phyloP scores from a whole-genome alignment of 2,113 vertebrate genomes.

The Mastomys coucha region DNA sequence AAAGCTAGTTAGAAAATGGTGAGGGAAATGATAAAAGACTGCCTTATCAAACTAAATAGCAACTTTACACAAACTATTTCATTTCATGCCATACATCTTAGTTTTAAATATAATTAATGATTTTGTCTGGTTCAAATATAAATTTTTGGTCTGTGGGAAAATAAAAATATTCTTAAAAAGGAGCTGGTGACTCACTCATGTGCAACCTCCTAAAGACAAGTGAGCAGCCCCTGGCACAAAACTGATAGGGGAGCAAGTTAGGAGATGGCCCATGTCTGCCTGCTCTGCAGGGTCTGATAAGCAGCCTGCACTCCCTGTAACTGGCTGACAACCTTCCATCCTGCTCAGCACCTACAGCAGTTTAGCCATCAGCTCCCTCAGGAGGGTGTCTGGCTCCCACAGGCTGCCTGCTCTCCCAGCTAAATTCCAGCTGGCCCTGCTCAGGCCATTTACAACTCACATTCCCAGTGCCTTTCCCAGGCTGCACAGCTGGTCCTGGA shows the following conservation, averaged over 20 bases:
- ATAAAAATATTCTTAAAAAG: conserved; percentile 24
- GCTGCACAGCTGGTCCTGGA: neutral
- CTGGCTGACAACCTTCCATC: neutral
- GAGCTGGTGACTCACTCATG: neutral
- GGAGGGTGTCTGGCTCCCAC: neutral
- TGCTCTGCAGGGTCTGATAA: neutral
- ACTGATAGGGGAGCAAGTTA: neutral
- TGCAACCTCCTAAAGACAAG: neutral
- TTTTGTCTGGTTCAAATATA: conserved; percentile 1
- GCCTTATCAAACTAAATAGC: conserved; percentile 14
- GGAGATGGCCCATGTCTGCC: neutral
- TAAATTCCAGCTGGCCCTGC: neutral
- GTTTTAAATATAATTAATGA: conserved; percentile 5
- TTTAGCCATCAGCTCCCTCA: neutral
- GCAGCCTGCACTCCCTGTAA: neutral
- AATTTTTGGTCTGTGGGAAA: neutral
- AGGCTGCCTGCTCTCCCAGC: neutral
- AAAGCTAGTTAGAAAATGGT: conserved; percentile 41
- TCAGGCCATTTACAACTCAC: neutral
- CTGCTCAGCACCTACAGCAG: neutral
- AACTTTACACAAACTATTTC: conserved; percentile 39
- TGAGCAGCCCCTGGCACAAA: neutral
- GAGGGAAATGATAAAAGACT: conserved; percentile 5
- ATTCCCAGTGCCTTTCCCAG: neutral
- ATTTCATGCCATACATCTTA: neutral